phyloP scores from a whole-genome alignment of 2,113 vertebrate species.

The Mixornis gularis region DNA sequence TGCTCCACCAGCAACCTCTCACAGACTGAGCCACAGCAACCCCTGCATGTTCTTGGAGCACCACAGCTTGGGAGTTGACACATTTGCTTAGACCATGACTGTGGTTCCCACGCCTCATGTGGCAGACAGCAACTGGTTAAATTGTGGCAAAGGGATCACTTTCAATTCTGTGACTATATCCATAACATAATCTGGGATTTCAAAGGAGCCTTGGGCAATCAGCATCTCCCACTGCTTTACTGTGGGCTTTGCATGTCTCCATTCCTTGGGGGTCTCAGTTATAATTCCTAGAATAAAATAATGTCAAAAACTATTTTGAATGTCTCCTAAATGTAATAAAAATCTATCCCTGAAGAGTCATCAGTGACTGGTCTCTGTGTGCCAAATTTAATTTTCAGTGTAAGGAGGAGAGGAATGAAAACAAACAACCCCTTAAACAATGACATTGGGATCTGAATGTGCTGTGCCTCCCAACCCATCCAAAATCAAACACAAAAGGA shows the following conservation, averaged over 20 bases:
- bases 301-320: constrained; percentile 46
- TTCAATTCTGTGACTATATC: constrained; percentile 43
- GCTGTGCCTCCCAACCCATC: neutral
- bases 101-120: neutral
- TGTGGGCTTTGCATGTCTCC: neutral
- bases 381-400: constrained; percentile 22
- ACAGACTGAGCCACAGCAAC: neutral
- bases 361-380: neutral
- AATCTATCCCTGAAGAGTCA: constrained; percentile 51
- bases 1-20: neutral
- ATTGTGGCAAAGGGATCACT: constrained; percentile 37
- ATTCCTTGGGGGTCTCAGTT: constrained; percentile 21
- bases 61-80: neutral
- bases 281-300: constrained; percentile 57
- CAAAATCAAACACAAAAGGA: constrained; percentile 17
- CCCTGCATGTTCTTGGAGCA: accelerated
- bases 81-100: neutral
- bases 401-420: constrained; percentile 25
- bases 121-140: constrained; percentile 40
- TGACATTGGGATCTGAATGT: constrained; percentile 21
- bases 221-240: constrained; percentile 22
- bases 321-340: constrained; percentile 49
- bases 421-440: constrained; percentile 39
- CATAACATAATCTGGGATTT: constrained; percentile 49
- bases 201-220: constrained; percentile 35